A percentile compares a stretch with the other conserved stretches of the same genome.
Conservation (phyloP, 2,797 vertebrate genomes). For the Spondyliosoma cantharus region DNA sequence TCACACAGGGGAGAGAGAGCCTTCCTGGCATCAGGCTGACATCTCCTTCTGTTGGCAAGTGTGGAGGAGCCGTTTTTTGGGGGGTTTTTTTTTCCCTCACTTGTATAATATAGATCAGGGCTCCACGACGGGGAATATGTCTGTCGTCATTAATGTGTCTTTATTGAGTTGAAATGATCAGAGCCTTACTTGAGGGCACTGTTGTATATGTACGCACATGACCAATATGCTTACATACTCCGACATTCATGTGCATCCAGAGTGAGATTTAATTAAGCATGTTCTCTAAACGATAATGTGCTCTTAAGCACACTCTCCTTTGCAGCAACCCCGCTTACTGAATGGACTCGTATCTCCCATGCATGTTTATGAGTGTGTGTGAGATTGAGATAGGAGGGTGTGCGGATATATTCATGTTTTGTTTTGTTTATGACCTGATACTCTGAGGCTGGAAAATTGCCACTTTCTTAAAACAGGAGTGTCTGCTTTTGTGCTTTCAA, state of each 20-base stretch:
- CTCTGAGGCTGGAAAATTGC: slow-evolving; percentile 25
- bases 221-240: slow-evolving; percentile 1
- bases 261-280: slow-evolving; percentile 68
- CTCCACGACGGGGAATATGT: slow-evolving; percentile 34
- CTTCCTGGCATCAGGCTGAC: slow-evolving; percentile 18
- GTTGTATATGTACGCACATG: background rate
- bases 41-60: slow-evolving; percentile 27
- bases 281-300: slow-evolving; percentile 58
- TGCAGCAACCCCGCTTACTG: slow-evolving; percentile 46
- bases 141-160: slow-evolving; percentile 54
- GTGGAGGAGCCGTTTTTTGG: background rate
- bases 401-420: slow-evolving; percentile 47
- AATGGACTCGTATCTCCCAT: slow-evolving; percentile 54
- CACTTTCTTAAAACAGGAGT: slow-evolving; percentile 55
- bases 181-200: slow-evolving; percentile 39
- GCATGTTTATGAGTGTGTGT: slow-evolving; percentile 35
- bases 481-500: slow-evolving; percentile 58
- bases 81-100: slow-evolving; percentile 20
- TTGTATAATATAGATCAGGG: slow-evolving; percentile 38
- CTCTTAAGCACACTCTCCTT: slow-evolving; percentile 53
- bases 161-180: slow-evolving; percentile 65
- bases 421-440: slow-evolving; percentile 14
- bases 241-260: slow-evolving; percentile 5
- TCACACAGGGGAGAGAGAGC: slow-evolving; percentile 10
- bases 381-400: background rate